These are phyloP conservation scores for Scrobipalpa costella DNA, from an alignment of 2,888 invertebrate species.

Conservation along the genomic window DNA sequence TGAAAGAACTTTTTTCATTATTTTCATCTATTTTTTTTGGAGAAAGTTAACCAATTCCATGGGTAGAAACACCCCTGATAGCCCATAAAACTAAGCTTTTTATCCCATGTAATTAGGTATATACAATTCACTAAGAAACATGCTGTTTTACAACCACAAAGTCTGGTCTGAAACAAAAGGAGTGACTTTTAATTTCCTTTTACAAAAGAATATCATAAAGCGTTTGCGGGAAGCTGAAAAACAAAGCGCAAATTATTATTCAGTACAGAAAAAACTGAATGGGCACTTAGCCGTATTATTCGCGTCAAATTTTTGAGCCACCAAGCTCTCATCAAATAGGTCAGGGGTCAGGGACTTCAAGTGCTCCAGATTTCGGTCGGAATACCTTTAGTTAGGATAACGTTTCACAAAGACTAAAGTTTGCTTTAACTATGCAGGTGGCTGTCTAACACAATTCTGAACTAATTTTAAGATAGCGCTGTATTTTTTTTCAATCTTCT, in stretches of 20 bases:
- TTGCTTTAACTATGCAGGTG: slow-evolving; percentile 12
- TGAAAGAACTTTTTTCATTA: too few species aligned
- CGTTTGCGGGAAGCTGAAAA: slow-evolving; percentile 4
- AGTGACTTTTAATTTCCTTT: background rate
- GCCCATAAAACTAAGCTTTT: too few species aligned
- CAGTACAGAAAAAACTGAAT: background rate
- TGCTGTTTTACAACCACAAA: background rate
- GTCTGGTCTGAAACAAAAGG: background rate
- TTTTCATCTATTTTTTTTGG: too few species aligned
- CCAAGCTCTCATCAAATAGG: slow-evolving; percentile 22
- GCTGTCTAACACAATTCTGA: too few species aligned
- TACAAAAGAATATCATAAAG: slow-evolving; percentile 5
- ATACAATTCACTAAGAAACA: background rate
- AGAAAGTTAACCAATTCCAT: too few species aligned
- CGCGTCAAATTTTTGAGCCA: slow-evolving; percentile 1
- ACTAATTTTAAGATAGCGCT: too few species aligned
- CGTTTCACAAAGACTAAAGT: slow-evolving; percentile 13
- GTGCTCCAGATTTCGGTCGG: slow-evolving; percentile 14
- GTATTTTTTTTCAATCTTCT: too few species aligned
- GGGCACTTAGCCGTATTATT: slow-evolving; percentile 17
- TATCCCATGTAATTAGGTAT: too few species aligned
- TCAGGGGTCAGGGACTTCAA: slow-evolving; percentile 26
- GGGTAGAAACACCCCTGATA: too few species aligned
- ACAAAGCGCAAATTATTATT: slow-evolving; percentile 1
- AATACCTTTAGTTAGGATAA: slow-evolving; percentile 14